Percentiles rank a stretch among this genome's conserved stretches.
Conservation (phyloP, 1,140 invertebrate species). For the Papilio helenus region DNA sequence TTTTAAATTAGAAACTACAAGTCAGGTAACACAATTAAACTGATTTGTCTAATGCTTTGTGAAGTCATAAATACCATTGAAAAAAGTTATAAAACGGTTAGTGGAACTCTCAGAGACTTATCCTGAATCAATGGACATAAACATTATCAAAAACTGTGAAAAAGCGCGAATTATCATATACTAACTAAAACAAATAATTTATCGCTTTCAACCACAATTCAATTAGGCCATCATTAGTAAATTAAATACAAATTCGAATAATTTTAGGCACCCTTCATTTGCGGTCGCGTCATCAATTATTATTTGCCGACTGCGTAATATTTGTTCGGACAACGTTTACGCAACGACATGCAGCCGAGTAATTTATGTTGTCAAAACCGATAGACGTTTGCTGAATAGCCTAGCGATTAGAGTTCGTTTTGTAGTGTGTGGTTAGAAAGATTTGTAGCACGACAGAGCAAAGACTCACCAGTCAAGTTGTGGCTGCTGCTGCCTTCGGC, state of each 20-base stretch:
- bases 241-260: slow-evolving; percentile 30
- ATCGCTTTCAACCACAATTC: slow-evolving; percentile 17
- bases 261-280: slow-evolving; percentile 20
- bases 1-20: too few species aligned
- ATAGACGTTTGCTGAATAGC: not conserved
- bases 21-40: too few species aligned
- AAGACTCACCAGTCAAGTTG: slow-evolving; percentile 85
- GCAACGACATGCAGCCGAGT: slow-evolving; percentile 16
- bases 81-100: too few species aligned
- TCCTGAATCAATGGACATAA: too few species aligned
- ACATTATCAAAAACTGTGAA: too few species aligned
- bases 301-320: slow-evolving; percentile 16
- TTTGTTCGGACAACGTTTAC: slow-evolving; percentile 25
- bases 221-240: slow-evolving; percentile 28
- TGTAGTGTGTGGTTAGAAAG: not conserved
- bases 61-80: too few species aligned
- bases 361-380: slow-evolving; percentile 11
- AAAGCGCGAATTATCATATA: too few species aligned
- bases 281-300: slow-evolving; percentile 34
- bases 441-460: not conserved
- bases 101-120: too few species aligned
- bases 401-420: slow-evolving; percentile 23
- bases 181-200: not conserved
- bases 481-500: slow-evolving; percentile 80
- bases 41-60: too few species aligned